phyloP scores from a whole-genome alignment of 2,888 invertebrate genomes.

The Ormyrus rosae region DNA sequence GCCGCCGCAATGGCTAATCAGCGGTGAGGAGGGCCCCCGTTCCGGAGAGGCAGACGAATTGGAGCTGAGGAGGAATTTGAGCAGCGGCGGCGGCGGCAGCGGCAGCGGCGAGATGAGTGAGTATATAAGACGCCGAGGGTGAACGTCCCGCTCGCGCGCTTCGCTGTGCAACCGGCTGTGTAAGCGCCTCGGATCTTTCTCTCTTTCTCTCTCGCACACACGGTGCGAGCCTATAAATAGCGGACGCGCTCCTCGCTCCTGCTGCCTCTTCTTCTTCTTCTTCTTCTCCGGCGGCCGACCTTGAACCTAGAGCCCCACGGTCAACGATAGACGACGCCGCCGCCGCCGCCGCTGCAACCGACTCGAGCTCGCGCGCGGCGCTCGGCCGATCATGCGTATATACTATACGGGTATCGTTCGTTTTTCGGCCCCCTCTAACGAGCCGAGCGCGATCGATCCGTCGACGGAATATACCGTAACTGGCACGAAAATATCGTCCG shows the following conservation, averaged over 20 bases:
- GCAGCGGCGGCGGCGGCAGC: not conserved
- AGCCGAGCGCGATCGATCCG: too few relatives aligned
- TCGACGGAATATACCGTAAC: too few relatives aligned
- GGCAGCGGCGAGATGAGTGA: slow-evolving; percentile 3
- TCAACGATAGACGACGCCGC: slow-evolving; percentile 43
- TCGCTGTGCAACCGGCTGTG: slow-evolving; percentile 10
- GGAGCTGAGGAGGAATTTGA: not conserved
- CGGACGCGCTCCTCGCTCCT: slow-evolving; percentile 43
- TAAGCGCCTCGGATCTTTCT: not conserved
- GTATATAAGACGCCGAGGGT: slow-evolving; percentile 19
- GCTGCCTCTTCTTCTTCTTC: not conserved
- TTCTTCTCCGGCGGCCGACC: slow-evolving; percentile 65
- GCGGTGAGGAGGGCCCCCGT: too few relatives aligned
- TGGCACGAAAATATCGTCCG: too few relatives aligned
- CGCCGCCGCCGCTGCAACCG: slow-evolving; percentile 32
- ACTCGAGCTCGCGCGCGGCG: slow-evolving; percentile 27
- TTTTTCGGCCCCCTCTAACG: too few relatives aligned
- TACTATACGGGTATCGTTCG: not conserved
- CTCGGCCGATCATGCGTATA: slow-evolving; percentile 39
- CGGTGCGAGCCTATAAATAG: slow-evolving; percentile 58
- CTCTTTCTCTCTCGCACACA: not conserved
- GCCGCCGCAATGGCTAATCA: too few relatives aligned
- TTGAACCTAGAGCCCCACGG: slow-evolving; percentile 67
- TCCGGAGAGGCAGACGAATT: too few relatives aligned
- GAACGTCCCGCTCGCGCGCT: slow-evolving; percentile 21